phyloP scores from a whole-genome alignment of 1,140 invertebrate species.

The Protaetia brevitarsis region DNA sequence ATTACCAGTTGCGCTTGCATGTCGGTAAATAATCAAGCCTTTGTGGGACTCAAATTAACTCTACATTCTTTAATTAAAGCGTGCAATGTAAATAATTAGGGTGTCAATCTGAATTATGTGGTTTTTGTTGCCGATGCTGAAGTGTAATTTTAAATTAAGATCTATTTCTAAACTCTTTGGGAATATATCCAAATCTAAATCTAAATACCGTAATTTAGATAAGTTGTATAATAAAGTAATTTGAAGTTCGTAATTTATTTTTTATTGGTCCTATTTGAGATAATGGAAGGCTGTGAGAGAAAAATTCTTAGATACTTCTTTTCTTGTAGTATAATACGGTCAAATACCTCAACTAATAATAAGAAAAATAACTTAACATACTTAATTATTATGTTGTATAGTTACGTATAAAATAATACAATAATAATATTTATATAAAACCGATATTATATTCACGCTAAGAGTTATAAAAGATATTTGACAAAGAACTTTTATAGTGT shows the following conservation, averaged over 20 bases:
- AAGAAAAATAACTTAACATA: no score
- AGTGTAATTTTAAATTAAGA: conserved; percentile 3
- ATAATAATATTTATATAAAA: no score
- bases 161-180: not conserved
- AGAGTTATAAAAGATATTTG: no score
- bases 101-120: conserved; percentile 4
- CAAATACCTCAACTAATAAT: no score
- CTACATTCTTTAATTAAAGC: conserved; percentile 23
- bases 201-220: not conserved
- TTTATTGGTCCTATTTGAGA: no score
- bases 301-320: no score
- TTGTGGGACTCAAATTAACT: conserved; percentile 23
- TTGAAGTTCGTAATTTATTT: not conserved
- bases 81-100: conserved; percentile 25
- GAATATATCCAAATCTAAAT: not conserved
- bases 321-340: no score
- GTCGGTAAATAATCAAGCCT: conserved; percentile 21
- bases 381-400: no score
- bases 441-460: no score
- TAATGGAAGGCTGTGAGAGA: no score
- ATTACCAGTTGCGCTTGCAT: conserved; percentile 8
- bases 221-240: not conserved
- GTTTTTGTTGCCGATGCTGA: not conserved
- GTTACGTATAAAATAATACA: no score
- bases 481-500: no score